phyloP scores from a whole-genome alignment of 2,797 vertebrate species.

The Rhabdomys pumilio region DNA sequence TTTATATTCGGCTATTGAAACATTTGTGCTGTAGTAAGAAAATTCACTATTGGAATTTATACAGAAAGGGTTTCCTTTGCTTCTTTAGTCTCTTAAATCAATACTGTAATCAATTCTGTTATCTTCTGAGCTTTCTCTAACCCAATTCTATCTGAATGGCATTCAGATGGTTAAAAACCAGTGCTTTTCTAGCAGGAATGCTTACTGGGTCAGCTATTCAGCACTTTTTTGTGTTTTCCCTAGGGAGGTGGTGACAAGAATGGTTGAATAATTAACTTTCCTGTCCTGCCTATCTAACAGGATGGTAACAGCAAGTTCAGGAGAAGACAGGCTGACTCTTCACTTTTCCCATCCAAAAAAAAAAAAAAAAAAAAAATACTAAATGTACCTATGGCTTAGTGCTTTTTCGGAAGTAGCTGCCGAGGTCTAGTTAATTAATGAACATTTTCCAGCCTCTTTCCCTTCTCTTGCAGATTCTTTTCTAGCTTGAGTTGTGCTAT shows the following conservation, averaged over 20 bases:
- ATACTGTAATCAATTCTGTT: constrained; percentile 71
- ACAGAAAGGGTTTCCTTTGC: constrained; percentile 23
- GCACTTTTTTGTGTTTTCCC: constrained; percentile 58
- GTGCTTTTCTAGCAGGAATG: background rate
- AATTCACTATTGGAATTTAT: constrained; percentile 61
- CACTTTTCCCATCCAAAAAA: constrained; percentile 13
- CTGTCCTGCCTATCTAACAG: background rate
- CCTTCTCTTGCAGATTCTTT: background rate
- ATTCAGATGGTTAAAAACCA: constrained; percentile 69
- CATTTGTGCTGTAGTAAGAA: constrained; percentile 62
- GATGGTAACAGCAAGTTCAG: background rate
- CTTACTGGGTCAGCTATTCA: constrained; percentile 37
- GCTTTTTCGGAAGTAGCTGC: constrained; percentile 18
- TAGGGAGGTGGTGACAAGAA: constrained; percentile 30
- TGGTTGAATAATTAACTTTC: constrained; percentile 35
- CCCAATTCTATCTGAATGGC: constrained; percentile 38
- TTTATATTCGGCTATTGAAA: constrained; percentile 73
- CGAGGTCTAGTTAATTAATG: background rate
- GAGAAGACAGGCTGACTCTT: background rate
- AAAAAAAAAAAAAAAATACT: background rate
- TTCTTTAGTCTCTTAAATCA: constrained; percentile 69
- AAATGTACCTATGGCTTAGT: background rate
- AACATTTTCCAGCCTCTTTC: background rate
- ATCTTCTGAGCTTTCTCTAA: constrained; percentile 70
- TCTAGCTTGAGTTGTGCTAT: background rate